Conservation (phyloP, 2,888 invertebrate species). For the Netelia melanura region DNA sequence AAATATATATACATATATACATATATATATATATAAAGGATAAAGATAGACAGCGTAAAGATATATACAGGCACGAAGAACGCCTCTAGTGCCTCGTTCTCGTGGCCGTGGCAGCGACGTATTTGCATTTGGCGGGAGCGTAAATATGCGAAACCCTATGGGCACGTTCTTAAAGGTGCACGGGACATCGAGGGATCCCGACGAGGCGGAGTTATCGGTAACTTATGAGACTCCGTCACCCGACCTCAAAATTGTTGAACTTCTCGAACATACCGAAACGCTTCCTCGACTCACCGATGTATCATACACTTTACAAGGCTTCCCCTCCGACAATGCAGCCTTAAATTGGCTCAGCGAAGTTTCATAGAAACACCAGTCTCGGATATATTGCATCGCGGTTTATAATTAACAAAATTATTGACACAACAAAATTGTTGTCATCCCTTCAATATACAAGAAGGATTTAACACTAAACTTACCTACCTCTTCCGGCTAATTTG, state of each 20-base stretch:
- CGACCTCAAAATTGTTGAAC: constrained; percentile 65
- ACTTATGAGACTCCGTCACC: constrained; percentile 71
- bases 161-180: constrained; percentile 62
- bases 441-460: background rate
- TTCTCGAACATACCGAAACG: constrained; percentile 46
- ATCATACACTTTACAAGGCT: constrained; percentile 26
- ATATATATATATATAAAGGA: constrained; percentile 43
- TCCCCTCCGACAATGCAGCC: background rate
- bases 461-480: no score
- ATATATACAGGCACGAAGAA: constrained; percentile 24
- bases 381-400: background rate
- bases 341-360: background rate
- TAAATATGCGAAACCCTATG: constrained; percentile 71
- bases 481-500: no score
- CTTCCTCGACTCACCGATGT: constrained; percentile 20
- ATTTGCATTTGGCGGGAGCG: constrained; percentile 70
- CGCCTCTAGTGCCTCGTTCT: constrained; percentile 56
- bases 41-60: constrained; percentile 63
- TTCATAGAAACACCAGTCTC: background rate
- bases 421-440: background rate
- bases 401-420: background rate
- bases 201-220: constrained; percentile 67
- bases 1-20: constrained; percentile 19
- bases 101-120: constrained; percentile 50
- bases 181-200: constrained; percentile 48